Conservation (phyloP, 2,888 invertebrate species). For the Clusia tigrina region DNA sequence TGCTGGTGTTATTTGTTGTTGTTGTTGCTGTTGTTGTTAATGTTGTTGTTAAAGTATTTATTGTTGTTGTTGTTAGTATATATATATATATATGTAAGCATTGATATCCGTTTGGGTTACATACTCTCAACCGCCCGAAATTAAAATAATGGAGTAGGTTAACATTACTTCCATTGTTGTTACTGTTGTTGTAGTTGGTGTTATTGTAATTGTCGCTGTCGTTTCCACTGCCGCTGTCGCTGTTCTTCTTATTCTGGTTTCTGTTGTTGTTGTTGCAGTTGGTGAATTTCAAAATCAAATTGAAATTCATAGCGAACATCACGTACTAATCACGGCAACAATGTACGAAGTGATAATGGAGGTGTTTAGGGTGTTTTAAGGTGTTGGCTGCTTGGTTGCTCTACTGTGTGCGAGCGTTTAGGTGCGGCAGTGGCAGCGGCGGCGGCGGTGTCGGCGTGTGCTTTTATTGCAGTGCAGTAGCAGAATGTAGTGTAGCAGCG, state of each 20-base stretch:
- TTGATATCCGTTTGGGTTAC: neutral
- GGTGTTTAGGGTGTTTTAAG: slow-evolving; percentile 37
- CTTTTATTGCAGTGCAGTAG: neutral
- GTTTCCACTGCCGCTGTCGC: slow-evolving; percentile 11
- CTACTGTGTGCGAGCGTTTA: no score
- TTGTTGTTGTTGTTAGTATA: no score
- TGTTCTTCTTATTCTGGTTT: slow-evolving; percentile 29
- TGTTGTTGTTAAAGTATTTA: slow-evolving; percentile 30
- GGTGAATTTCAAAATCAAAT: slow-evolving; percentile 53
- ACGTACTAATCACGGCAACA: slow-evolving; percentile 51
- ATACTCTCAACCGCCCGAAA: slow-evolving; percentile 24
- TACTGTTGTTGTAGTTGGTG: slow-evolving; percentile 31
- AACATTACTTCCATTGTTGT: slow-evolving; percentile 30
- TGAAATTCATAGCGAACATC: slow-evolving; percentile 56
- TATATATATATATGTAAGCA: no score
- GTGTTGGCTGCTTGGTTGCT: slow-evolving; percentile 33
- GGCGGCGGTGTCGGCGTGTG: slow-evolving; percentile 34
- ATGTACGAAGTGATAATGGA: slow-evolving; percentile 48
- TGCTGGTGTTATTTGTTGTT: slow-evolving; percentile 22
- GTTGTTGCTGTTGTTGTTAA: slow-evolving; percentile 19
- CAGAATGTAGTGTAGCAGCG: no score
- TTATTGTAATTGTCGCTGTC: slow-evolving; percentile 37
- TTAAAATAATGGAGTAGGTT: slow-evolving; percentile 41
- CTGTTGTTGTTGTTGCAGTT: slow-evolving; percentile 39
- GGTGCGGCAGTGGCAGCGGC: slow-evolving; percentile 6